Conservation (phyloP, 30 jellyfish, hydroid and myxozoan species). For the Sanderia malayensis region DNA sequence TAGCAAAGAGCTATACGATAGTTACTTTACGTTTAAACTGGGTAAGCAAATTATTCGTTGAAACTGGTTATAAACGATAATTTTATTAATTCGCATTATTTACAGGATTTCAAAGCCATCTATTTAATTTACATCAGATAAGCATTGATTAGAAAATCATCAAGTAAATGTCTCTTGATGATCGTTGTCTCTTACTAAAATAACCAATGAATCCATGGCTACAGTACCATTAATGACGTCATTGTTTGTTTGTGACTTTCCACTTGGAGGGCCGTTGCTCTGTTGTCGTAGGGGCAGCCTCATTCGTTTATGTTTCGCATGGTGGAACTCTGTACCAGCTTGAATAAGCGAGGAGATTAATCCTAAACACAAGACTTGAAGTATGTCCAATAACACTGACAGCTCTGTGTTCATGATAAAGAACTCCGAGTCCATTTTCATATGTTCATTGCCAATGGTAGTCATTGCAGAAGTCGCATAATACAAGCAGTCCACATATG, state of each 20-base stretch:
- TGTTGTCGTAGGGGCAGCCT: constrained; percentile 24
- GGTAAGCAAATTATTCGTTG: too few species aligned
- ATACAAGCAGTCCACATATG: constrained; percentile 41
- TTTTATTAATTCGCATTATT: too few species aligned
- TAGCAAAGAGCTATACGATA: too few species aligned
- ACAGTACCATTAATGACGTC: constrained; percentile 40
- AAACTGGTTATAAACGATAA: too few species aligned
- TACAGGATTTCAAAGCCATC: too few species aligned
- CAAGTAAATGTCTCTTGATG: not conserved
- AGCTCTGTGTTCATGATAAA: constrained; percentile 12
- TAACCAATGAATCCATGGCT: constrained; percentile 57
- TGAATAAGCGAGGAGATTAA: constrained; percentile 57
- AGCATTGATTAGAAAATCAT: not conserved
- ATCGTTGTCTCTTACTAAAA: constrained; percentile 41
- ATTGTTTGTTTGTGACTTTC: constrained; percentile 19
- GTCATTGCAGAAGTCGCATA: constrained; percentile 31
- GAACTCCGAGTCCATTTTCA: constrained; percentile 20
- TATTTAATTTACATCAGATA: too few species aligned
- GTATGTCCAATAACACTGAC: constrained; percentile 29
- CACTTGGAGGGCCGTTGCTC: not conserved
- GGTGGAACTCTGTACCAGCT: constrained; percentile 43
- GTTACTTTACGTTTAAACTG: too few species aligned
- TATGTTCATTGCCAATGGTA: constrained; percentile 49
- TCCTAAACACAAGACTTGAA: constrained; percentile 51
- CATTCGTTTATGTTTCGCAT: constrained; percentile 51